Conservation (phyloP, 2,113 vertebrate species). For the Tyto alba region DNA sequence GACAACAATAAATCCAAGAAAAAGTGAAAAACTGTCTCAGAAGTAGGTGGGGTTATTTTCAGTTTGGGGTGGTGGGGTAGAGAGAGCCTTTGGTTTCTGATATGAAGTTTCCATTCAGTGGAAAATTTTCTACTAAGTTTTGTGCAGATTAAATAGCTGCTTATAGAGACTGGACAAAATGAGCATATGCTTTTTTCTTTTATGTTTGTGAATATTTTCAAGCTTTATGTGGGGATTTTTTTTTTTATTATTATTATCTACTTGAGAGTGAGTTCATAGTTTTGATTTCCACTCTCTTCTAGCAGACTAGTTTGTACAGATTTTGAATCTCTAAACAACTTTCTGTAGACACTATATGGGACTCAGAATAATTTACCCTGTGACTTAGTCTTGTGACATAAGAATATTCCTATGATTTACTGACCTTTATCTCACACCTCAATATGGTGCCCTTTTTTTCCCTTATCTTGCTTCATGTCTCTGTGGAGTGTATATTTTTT, state of each 20-base stretch:
- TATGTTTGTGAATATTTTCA: neutral
- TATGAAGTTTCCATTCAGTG: neutral
- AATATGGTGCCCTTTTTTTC: neutral
- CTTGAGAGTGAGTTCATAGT: neutral
- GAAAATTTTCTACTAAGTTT: neutral
- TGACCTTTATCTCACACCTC: conserved; percentile 7
- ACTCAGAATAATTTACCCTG: neutral
- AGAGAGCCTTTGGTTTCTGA: neutral
- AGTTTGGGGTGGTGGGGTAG: neutral
- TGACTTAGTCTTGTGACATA: conserved; percentile 20
- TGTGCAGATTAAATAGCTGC: neutral
- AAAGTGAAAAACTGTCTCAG: neutral
- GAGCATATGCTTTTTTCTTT: neutral
- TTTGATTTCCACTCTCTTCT: neutral
- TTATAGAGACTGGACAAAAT: neutral
- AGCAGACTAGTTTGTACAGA: neutral
- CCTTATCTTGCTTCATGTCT: neutral
- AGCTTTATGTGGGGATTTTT: neutral
- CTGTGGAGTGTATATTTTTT: neutral
- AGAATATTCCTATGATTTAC: conserved; percentile 2
- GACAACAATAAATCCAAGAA: neutral
- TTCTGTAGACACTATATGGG: neutral
- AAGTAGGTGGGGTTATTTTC: neutral
- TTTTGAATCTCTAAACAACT: neutral
- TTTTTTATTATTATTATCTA: neutral